Base-by-base conservation (phyloP, 1,140 invertebrate species). In the Drosophila prosaltans region DNA sequence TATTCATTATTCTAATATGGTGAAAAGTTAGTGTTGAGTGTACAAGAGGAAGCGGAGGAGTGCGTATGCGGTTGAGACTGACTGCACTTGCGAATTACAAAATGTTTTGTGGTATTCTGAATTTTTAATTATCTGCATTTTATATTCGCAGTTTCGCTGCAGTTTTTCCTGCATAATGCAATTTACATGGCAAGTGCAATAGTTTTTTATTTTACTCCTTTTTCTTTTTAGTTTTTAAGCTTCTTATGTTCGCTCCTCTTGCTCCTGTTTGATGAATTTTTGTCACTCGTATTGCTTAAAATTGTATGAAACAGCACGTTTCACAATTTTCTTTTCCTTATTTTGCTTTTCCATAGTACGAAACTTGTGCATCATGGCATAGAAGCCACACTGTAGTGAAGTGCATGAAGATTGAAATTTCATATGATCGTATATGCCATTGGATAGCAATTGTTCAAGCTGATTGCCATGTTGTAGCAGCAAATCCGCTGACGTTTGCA, bases 81-180 rank as follows among this genome's bases (percentile, higher is more conserved):
- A 81, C 65, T 75, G 41, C 68, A 72, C 65, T 80, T 64, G 45
- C 36, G 67, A 72, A 80, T 69, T 72, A 80, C 68, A 72, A 69
- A 40, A 76, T 51, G 40, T 72, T 68, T 51, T 76, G 77, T 58
- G 78, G 78, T 63, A 41, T 41, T 65, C 24, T 66, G 72, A 48
- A 40, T 55, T 66, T 69, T 48, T 66, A 79, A 81, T 80, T 80
- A 80, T 80, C 57, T n/a, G 10, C 41, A 59, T 39, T 51, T 51
- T 26, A 5, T 3, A 30, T 45, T 16, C 11, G 40, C 21, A 4
- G 11, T 32, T 30, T 30, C 28, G 28, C 28, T 30, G 28, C 16
- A 16, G 16, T 16, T n/a, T 10, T 11, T 28, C 11, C 28, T 30
- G 51, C 16, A 9, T 40, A 73, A 73, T 69, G 63, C 60, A 61